Evolutionary conservation across 2,797 vertebrate genomes (phyloP).

Genomic region (Pagetopsis macropterus): DNA sequence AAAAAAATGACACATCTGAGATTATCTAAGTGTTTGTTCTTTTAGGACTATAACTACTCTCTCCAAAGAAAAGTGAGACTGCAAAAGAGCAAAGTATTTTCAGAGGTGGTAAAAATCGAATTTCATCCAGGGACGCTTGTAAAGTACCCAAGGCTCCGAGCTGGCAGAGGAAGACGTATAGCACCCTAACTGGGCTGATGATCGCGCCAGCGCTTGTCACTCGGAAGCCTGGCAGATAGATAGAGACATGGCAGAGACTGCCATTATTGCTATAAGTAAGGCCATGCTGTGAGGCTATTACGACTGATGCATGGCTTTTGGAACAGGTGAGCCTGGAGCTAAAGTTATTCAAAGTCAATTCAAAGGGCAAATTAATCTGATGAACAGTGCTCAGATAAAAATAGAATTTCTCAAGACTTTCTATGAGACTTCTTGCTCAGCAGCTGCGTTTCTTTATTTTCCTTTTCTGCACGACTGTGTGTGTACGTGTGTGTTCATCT

Average conservation of each 20-base stretch:
- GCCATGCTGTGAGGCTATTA: slow-evolving; percentile 63
- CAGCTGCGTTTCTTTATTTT: slow-evolving; percentile 40
- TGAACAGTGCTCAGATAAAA: slow-evolving; percentile 46
- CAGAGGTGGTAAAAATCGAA: slow-evolving; percentile 70
- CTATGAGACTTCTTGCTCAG: slow-evolving; percentile 21
- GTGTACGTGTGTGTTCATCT: background rate
- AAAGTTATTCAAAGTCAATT: slow-evolving; percentile 70
- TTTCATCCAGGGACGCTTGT: slow-evolving; percentile 63
- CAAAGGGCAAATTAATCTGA: slow-evolving; percentile 60
- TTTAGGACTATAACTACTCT: slow-evolving; percentile 19
- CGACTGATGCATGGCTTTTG: slow-evolving; percentile 54
- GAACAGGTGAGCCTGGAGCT: slow-evolving; percentile 67
- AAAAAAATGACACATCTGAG: slow-evolving; percentile 49
- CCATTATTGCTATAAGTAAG: slow-evolving; percentile 70
- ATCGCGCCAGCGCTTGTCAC: slow-evolving; percentile 68
- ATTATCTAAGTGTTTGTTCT: slow-evolving; percentile 34
- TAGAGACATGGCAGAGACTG: slow-evolving; percentile 56
- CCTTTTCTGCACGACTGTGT: background rate
- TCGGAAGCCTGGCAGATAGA: slow-evolving; percentile 70
- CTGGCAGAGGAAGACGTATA: slow-evolving; percentile 68
- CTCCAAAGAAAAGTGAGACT: slow-evolving; percentile 31
- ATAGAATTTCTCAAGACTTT: slow-evolving; percentile 20
- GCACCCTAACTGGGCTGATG: slow-evolving; percentile 64
- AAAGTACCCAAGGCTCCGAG: slow-evolving; percentile 61
- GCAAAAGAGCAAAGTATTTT: slow-evolving; percentile 58